These are phyloP conservation scores for Phainopepla nitens DNA, from an alignment of 2,113 vertebrate species.

Conservation along the genomic window DNA sequence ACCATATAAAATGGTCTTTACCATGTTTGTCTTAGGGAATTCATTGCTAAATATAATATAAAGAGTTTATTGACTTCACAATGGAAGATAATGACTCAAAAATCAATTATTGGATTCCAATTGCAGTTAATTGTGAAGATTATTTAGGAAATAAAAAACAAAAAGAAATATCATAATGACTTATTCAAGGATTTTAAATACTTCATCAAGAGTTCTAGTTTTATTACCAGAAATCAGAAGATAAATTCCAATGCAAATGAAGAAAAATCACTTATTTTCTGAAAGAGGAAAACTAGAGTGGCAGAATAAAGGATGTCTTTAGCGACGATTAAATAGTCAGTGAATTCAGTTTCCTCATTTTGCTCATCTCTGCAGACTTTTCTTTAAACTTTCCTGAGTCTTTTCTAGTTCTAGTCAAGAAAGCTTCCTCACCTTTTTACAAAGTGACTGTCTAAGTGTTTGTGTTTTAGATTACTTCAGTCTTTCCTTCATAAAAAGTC, in stretches of 20 bases:
- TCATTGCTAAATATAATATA: constrained; percentile 4
- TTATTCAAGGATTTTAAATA: constrained; percentile 42
- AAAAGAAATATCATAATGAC: not conserved
- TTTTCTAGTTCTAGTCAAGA: not conserved
- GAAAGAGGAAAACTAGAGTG: not conserved
- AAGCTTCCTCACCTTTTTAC: not conserved
- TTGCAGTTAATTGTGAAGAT: not conserved
- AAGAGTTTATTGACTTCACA: constrained; percentile 10
- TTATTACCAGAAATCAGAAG: not conserved
- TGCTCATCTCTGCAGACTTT: not conserved
- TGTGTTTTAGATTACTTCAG: not conserved
- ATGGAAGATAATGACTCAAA: constrained; percentile 30
- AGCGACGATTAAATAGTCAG: not conserved
- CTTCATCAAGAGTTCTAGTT: not conserved
- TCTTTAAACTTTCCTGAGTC: not conserved
- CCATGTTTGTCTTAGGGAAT: not conserved
- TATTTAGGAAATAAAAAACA: not conserved
- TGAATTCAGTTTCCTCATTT: not conserved
- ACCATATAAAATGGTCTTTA: not conserved
- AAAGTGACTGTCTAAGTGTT: not conserved
- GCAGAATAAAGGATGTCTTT: not conserved
- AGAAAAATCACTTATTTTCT: not conserved
- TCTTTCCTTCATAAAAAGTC: not conserved
- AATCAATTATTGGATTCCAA: not conserved
- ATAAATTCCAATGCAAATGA: not conserved